Evolutionary conservation across 2,113 vertebrate species (phyloP).

Genomic region (Prionailurus viverrinus): DNA sequence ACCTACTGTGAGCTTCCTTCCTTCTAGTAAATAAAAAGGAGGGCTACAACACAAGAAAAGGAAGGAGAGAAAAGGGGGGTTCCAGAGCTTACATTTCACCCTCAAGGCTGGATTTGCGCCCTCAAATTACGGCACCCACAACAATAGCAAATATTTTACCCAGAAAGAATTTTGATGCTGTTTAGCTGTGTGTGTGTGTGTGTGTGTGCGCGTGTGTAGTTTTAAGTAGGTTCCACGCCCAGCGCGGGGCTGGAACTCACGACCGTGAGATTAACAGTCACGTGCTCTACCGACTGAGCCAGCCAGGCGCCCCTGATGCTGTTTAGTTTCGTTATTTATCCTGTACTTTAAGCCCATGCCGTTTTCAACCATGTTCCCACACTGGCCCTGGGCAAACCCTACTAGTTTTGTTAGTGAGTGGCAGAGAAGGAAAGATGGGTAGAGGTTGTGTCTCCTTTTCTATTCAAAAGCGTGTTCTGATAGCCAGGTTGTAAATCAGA

Average conservation of each 20-base stretch:
- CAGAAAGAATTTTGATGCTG: not conserved
- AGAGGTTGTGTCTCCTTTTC: not conserved
- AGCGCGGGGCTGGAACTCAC: too few species aligned
- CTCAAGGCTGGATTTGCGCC: not conserved
- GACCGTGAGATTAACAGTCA: too few species aligned
- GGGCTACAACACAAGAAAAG: not conserved
- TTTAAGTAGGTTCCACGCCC: too few species aligned
- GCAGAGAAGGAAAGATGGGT: not conserved
- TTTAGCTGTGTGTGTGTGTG: not conserved
- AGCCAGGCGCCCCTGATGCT: too few species aligned
- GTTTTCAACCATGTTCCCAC: not conserved
- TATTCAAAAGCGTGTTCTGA: not conserved
- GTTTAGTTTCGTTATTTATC: slow-evolving; percentile 8
- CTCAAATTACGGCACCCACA: not conserved
- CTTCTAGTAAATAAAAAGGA: not conserved
- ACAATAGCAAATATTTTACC: slow-evolving; percentile 22
- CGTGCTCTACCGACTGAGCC: too few species aligned
- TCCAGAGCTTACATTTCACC: not conserved
- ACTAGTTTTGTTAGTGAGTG: not conserved
- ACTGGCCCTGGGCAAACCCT: not conserved
- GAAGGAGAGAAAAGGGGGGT: not conserved
- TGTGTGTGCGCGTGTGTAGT: too few species aligned
- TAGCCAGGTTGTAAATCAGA: not conserved
- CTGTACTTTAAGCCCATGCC: not conserved
- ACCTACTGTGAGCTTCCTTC: not conserved